Evolutionary conservation across 1,140 invertebrate genomes (phyloP).

Genomic region (Lasaia peninsularis): DNA sequence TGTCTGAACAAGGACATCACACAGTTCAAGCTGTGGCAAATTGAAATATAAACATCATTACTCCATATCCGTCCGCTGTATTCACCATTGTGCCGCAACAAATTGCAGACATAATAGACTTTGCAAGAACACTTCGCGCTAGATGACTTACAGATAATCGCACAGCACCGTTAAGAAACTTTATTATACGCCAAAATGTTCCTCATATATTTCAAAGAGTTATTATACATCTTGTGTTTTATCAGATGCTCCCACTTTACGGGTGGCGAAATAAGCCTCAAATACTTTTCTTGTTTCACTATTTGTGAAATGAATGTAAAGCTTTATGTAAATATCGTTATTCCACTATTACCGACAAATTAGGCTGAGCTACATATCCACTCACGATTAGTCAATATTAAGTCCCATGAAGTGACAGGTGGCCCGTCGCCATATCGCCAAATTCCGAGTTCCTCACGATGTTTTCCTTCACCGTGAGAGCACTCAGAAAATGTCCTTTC

Average conservation of each 20-base stretch:
- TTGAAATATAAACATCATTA: conserved; percentile 70
- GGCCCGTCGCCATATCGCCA: too few relatives aligned
- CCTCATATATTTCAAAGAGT: conserved; percentile 10
- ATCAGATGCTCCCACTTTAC: neutral
- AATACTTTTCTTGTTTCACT: too few relatives aligned
- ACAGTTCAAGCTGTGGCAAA: conserved; percentile 49
- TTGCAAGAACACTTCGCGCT: conserved; percentile 56
- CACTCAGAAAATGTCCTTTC: too few relatives aligned
- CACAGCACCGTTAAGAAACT: conserved; percentile 45
- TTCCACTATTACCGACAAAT: too few relatives aligned
- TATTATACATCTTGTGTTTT: neutral
- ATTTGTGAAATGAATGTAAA: too few relatives aligned
- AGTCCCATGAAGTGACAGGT: too few relatives aligned
- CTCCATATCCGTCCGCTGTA: conserved; percentile 64
- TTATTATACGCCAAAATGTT: conserved; percentile 18
- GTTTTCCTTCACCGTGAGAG: too few relatives aligned
- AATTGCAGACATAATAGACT: conserved; percentile 68
- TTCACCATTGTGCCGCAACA: conserved; percentile 70
- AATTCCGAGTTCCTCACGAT: too few relatives aligned
- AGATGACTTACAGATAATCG: conserved; percentile 60
- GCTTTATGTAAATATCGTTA: too few relatives aligned
- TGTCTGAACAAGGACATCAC: conserved; percentile 62
- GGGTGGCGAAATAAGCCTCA: too few relatives aligned
- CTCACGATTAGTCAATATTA: too few relatives aligned
- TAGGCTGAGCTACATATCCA: too few relatives aligned